Evolutionary conservation across 2,797 vertebrate genomes (phyloP).

Genomic region (Acrossocheilus wenchowensis): DNA sequence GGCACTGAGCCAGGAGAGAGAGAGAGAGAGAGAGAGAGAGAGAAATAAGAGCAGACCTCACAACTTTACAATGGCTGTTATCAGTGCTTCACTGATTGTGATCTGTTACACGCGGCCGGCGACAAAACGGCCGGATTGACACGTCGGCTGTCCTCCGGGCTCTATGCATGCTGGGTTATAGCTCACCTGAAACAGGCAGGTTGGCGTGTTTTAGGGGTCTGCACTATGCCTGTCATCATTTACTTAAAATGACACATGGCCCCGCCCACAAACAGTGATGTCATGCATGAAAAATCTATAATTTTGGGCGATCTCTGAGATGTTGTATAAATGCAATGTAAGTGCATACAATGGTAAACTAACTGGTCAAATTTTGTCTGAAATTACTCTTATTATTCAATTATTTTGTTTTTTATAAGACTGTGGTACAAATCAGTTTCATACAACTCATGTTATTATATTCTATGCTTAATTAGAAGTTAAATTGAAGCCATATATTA

Average conservation of each 20-base stretch:
- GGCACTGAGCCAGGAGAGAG: slow-evolving; percentile 54
- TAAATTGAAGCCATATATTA: not conserved
- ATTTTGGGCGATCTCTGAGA: not conserved
- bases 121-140: slow-evolving; percentile 43
- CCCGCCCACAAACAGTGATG: not conserved
- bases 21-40: not conserved
- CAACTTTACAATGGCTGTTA: slow-evolving; percentile 46
- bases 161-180: slow-evolving; percentile 5
- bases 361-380: not conserved
- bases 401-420: not conserved
- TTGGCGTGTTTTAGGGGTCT: not conserved
- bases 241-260: not conserved
- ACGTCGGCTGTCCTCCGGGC: not conserved
- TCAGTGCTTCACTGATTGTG: slow-evolving; percentile 44
- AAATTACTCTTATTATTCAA: not conserved
- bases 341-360: not conserved
- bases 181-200: slow-evolving; percentile 16
- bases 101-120: slow-evolving; percentile 24
- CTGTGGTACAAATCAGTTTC: not conserved
- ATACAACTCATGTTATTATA: not conserved
- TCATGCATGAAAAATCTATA: not conserved
- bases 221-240: not conserved
- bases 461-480: not conserved
- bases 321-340: no score
- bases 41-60: slow-evolving; percentile 42